Percentiles rank a stretch among this genome's conserved stretches.
Evolutionary conservation across 2,113 vertebrate species (phyloP).

Genomic region (Patagioenas fasciata): DNA sequence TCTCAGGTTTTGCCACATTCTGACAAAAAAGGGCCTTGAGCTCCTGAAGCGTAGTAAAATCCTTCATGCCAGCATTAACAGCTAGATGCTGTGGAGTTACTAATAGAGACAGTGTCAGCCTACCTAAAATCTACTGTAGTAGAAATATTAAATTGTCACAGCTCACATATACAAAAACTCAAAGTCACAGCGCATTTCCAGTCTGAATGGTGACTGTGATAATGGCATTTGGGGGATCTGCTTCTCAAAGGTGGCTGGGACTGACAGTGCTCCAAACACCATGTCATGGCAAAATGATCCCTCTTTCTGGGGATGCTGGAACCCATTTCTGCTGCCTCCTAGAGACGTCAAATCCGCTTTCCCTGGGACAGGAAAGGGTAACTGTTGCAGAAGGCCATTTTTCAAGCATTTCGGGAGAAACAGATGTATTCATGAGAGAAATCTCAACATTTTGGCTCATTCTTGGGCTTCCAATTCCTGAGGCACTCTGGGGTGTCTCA

Average conservation of each 20-base stretch:
- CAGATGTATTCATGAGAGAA: neutral
- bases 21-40: neutral
- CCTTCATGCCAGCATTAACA: neutral
- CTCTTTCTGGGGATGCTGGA: neutral
- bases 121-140: neutral
- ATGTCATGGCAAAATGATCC: neutral
- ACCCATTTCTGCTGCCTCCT: neutral
- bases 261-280: neutral
- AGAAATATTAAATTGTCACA: neutral
- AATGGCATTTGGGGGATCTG: neutral
- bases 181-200: neutral
- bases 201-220: accelerated
- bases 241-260: neutral
- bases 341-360: accelerated
- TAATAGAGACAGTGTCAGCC: neutral
- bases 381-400: neutral
- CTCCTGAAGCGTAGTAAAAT: neutral
- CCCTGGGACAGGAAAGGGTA: neutral
- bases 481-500: neutral
- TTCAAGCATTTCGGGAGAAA: neutral
- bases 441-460: neutral
- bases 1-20: neutral
- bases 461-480: neutral
- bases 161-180: neutral
- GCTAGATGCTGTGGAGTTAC: neutral